Evolutionary conservation across 2,888 invertebrate genomes (phyloP).

Genomic region (Machimus atricapillus): DNA sequence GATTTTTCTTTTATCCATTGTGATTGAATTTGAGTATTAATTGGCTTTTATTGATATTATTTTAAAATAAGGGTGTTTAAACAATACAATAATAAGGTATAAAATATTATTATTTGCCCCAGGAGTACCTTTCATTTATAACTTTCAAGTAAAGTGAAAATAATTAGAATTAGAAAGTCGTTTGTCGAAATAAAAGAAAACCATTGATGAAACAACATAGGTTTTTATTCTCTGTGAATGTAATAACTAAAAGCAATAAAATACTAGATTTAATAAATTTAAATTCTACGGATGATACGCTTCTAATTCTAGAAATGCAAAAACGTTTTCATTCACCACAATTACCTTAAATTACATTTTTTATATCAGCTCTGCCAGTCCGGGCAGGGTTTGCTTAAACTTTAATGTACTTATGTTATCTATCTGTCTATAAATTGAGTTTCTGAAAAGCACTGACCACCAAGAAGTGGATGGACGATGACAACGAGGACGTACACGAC

Average conservation of each 20-base stretch:
- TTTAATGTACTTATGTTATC: background rate
- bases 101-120: too few relatives aligned
- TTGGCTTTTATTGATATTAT: background rate
- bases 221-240: constrained; percentile 11
- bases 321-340: constrained; percentile 24
- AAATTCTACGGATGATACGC: background rate
- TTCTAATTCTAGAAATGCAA: constrained; percentile 13
- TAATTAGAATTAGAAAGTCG: background rate
- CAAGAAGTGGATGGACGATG: background rate
- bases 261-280: background rate
- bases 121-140: background rate
- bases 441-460: background rate
- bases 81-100: too few relatives aligned
- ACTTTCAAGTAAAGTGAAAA: background rate
- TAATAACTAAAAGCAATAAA: background rate
- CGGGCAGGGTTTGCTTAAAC: background rate
- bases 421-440: background rate
- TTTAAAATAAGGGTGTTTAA: background rate
- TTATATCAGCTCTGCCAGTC: background rate
- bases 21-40: background rate
- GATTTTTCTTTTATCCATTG: background rate
- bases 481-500: background rate
- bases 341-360: constrained; percentile 2
- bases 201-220: constrained; percentile 1
- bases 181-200: background rate